These are phyloP conservation scores for Protula sp. DNA, from an alignment of 2,888 invertebrate species.

Conservation along the genomic window DNA sequence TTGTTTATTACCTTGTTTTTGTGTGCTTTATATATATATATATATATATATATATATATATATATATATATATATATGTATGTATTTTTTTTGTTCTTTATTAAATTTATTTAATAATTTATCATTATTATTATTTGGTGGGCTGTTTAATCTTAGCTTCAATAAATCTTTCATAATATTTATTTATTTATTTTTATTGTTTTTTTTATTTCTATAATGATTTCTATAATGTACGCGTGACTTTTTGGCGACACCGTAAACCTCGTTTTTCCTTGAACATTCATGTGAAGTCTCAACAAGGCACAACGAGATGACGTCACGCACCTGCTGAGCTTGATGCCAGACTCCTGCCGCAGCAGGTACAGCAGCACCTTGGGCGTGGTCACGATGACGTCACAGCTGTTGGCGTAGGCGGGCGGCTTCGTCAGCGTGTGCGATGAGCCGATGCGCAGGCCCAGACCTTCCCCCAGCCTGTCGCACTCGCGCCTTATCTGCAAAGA, in stretches of 20 bases:
- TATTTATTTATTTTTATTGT: not conserved
- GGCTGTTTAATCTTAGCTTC: not conserved
- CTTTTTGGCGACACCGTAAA: no score
- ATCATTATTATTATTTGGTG: not conserved
- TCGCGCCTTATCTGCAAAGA: conserved; percentile 58
- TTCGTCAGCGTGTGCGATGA: conserved; percentile 32
- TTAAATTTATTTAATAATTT: not conserved
- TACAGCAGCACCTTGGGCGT: conserved; percentile 90
- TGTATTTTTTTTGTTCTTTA: not conserved
- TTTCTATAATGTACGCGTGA: no score
- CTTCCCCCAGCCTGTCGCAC: conserved; percentile 69
- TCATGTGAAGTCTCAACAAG: no score
- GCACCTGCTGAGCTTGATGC: conserved; percentile 61
- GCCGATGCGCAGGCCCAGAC: conserved; percentile 68
- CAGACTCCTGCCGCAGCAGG: conserved; percentile 70
- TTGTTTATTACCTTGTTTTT: no score
- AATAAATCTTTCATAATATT: not conserved
- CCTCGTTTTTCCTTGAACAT: no score
- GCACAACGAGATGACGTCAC: no score
- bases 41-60: not conserved
- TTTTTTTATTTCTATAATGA: no score
- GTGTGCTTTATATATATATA: not conserved
- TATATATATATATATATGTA: not conserved
- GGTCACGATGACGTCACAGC: conserved; percentile 79
- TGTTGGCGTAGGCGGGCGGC: conserved; percentile 60